phyloP scores from a whole-genome alignment of 2,113 vertebrate genomes.

The Zapornia atra region DNA sequence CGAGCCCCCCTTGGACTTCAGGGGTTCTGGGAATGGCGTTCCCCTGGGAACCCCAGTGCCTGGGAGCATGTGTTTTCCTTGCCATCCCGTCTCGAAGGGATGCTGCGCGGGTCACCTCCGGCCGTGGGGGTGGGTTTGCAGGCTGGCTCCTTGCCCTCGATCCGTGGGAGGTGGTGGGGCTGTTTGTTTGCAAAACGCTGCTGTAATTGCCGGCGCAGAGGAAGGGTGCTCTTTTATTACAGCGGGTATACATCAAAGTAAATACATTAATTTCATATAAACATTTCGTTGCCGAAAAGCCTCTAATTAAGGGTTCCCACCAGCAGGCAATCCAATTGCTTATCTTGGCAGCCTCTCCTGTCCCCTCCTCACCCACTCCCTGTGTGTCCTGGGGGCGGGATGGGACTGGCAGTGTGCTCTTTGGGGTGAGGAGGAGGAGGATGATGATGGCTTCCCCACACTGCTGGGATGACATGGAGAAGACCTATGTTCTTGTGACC shows the following conservation, averaged over 20 bases:
- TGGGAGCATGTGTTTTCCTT: too few relatives aligned
- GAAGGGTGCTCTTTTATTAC: not conserved
- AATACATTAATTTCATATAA: not conserved
- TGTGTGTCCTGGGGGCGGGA: accelerated
- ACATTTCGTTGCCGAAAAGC: not conserved
- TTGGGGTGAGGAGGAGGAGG: not conserved
- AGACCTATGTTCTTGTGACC: not conserved
- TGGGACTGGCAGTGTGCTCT: not conserved
- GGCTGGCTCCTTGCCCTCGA: not conserved
- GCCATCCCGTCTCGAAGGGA: not conserved
- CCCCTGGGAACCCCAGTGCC: not conserved
- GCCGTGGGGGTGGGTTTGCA: accelerated
- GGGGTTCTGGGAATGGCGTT: not conserved
- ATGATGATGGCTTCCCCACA: not conserved
- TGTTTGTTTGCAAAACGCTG: not conserved
- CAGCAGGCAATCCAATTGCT: not conserved
- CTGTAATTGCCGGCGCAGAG: not conserved
- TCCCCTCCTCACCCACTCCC: not conserved
- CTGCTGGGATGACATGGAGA: not conserved
- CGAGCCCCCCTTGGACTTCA: accelerated
- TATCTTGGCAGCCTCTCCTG: not conserved
- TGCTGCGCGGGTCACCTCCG: not conserved
- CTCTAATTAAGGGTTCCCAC: constrained; percentile 23
- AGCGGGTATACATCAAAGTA: not conserved
- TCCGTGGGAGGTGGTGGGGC: not conserved